These are phyloP conservation scores for Gastracanthus pulcherrimus DNA, from an alignment of 2,888 invertebrate species.

Conservation along the genomic window DNA sequence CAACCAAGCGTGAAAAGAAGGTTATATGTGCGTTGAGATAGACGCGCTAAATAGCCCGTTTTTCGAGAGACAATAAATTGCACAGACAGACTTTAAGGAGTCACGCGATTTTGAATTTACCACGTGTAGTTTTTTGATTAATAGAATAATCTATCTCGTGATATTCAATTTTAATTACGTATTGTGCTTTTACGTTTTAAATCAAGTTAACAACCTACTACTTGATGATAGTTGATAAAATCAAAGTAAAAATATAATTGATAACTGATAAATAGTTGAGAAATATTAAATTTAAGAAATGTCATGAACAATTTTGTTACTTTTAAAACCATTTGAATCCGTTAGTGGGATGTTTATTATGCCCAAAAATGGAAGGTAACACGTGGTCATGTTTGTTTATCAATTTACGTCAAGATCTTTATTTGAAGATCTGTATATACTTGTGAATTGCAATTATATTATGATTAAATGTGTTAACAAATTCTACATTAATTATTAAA, in stretches of 20 bases:
- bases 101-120: not conserved
- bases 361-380: conserved; percentile 8
- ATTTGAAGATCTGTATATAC: too few relatives aligned
- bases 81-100: not conserved
- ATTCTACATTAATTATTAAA: too few relatives aligned
- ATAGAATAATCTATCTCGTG: not conserved
- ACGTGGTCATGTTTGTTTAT: not conserved
- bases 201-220: too few relatives aligned
- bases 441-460: too few relatives aligned
- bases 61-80: not conserved
- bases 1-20: conserved; percentile 2
- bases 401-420: not conserved
- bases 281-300: too few relatives aligned
- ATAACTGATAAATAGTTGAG: too few relatives aligned
- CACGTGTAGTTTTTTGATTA: not conserved
- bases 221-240: too few relatives aligned
- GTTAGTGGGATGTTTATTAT: too few relatives aligned
- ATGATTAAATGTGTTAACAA: too few relatives aligned
- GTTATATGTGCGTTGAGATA: not conserved
- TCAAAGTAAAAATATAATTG: too few relatives aligned
- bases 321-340: too few relatives aligned
- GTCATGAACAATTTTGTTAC: too few relatives aligned
- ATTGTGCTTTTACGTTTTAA: not conserved
- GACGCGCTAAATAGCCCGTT: conserved; percentile 1
- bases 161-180: not conserved